Conservation (phyloP, 1,140 invertebrate species). For the Ooceraea biroi region DNA sequence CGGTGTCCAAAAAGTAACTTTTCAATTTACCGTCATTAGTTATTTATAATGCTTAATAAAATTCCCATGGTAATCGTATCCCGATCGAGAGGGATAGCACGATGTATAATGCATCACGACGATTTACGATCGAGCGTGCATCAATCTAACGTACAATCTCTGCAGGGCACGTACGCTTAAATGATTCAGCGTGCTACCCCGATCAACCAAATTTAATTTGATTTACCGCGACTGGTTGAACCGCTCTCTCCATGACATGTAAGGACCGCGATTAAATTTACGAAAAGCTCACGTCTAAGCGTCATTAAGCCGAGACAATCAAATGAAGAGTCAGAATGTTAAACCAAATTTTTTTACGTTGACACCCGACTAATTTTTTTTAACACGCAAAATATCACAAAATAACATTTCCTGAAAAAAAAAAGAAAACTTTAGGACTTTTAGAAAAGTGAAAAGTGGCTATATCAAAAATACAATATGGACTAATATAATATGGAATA, state of each 20-base stretch:
- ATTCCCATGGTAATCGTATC: neutral
- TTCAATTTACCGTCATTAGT: neutral
- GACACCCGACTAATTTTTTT: too few species aligned
- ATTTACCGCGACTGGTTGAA: constrained; percentile 38
- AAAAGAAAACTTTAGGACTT: too few species aligned
- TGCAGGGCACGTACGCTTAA: constrained; percentile 15
- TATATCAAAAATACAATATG: too few species aligned
- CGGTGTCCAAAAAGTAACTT: neutral
- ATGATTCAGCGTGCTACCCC: constrained; percentile 43
- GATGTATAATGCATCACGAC: constrained; percentile 16
- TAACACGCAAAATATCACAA: too few species aligned
- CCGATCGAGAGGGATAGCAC: neutral
- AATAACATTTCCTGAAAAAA: too few species aligned
- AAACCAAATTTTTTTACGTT: too few species aligned
- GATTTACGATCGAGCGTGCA: constrained; percentile 26
- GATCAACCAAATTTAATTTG: constrained; percentile 55
- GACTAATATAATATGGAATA: too few species aligned
- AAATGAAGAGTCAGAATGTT: neutral
- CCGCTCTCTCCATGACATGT: neutral
- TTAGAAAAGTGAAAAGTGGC: too few species aligned
- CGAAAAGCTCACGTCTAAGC: neutral
- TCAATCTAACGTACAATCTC: constrained; percentile 15
- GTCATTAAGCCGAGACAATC: neutral
- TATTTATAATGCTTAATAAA: neutral
- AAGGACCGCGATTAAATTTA: constrained; percentile 4